These are phyloP conservation scores for Typhlichthys eigenmanni DNA, from an alignment of 2,797 vertebrate genomes.

Conservation along the genomic window DNA sequence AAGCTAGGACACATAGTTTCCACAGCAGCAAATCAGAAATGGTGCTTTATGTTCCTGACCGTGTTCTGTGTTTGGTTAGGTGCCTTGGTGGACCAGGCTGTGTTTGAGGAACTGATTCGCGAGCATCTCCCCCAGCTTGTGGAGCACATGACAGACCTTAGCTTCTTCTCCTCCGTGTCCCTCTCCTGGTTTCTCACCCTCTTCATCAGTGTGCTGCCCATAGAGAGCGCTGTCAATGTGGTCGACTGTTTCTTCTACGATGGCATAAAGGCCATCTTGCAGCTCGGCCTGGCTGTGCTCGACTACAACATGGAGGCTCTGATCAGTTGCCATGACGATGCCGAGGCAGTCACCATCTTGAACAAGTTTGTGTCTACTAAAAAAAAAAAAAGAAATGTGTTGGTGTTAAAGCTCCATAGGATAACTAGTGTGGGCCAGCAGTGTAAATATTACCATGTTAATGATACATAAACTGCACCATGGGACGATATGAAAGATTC, in stretches of 20 bases:
- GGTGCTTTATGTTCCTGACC: neutral
- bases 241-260: slow-evolving; percentile 99
- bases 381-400: no score
- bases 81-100: slow-evolving; percentile 96
- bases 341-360: slow-evolving; percentile 93
- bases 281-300: slow-evolving; percentile 91
- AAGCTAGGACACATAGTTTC: no score
- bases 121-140: slow-evolving; percentile 92
- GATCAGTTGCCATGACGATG: slow-evolving; percentile 90
- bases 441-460: no score
- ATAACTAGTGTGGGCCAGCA: no score
- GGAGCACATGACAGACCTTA: slow-evolving; percentile 94
- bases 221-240: slow-evolving; percentile 95
- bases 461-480: no score
- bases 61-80: slow-evolving; percentile 72
- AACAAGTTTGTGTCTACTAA: slow-evolving; percentile 83
- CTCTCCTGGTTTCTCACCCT: slow-evolving; percentile 98
- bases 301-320: slow-evolving; percentile 93
- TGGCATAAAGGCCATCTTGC: slow-evolving; percentile 93
- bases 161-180: slow-evolving; percentile 96
- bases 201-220: slow-evolving; percentile 95
- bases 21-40: neutral
- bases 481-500: no score
- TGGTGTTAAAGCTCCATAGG: no score
- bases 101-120: slow-evolving; percentile 96